A percentile compares a stretch with the other conserved stretches of the same genome.
Conservation (phyloP, 2,888 invertebrate species). For the Pristionchus maxplancki region DNA sequence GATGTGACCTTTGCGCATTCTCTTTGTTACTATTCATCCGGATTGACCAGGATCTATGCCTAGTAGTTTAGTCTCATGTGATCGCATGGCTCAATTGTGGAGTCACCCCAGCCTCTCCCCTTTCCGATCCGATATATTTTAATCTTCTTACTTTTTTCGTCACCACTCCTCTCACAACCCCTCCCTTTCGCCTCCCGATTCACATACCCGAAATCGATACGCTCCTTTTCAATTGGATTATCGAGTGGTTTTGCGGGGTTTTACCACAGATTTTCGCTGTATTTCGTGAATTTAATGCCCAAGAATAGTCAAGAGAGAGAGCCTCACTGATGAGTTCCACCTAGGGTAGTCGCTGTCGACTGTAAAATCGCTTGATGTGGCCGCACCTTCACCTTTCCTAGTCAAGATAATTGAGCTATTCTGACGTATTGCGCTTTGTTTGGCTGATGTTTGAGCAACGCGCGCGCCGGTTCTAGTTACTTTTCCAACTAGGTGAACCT, state of each 20-base stretch:
- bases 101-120: conserved; percentile 2
- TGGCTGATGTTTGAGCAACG: not conserved
- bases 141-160: conserved; percentile 44
- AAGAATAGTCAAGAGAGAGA: too few relatives aligned
- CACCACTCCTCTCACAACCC: not conserved
- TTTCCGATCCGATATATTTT: conserved; percentile 29
- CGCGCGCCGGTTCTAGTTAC: not conserved
- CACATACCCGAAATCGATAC: not conserved
- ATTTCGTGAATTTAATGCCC: too few relatives aligned
- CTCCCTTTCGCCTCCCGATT: not conserved
- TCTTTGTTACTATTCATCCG: too few relatives aligned
- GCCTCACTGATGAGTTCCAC: too few relatives aligned
- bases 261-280: not conserved
- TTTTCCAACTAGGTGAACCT: not conserved
- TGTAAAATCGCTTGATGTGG: too few relatives aligned
- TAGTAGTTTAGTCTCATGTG: not conserved
- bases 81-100: conserved; percentile 9
- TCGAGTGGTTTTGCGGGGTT: not conserved
- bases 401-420: too few relatives aligned
- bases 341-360: too few relatives aligned
- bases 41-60: not conserved
- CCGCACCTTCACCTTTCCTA: too few relatives aligned
- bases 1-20: too few relatives aligned
- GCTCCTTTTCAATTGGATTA: not conserved
- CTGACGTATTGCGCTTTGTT: not conserved